Evolutionary conservation across 1,140 invertebrate species (phyloP).

Genomic region (Drosophila simulans): DNA sequence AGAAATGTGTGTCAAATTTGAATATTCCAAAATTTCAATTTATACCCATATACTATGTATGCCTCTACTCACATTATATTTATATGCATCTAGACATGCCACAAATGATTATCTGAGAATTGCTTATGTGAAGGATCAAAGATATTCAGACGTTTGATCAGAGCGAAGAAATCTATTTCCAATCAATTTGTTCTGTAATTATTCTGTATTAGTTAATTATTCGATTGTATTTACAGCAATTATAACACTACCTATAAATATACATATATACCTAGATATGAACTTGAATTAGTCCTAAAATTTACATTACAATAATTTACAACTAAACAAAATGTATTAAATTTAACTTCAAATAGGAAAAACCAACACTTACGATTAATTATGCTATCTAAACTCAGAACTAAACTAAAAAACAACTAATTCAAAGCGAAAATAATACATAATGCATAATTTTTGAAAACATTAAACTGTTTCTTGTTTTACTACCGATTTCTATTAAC

Average conservation of each 20-base stretch:
- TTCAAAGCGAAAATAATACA: constrained; percentile 71
- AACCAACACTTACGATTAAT: constrained; percentile 57
- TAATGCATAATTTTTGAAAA: constrained; percentile 73
- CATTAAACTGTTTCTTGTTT: constrained; percentile 49
- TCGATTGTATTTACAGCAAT: constrained; percentile 75
- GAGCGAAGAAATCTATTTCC: constrained; percentile 36
- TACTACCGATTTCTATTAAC: constrained; percentile 1
- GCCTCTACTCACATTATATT: constrained; percentile 46
- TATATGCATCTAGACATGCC: constrained; percentile 30
- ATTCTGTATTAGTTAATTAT: constrained; percentile 69
- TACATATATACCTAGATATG: constrained; percentile 46
- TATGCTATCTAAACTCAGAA: constrained; percentile 71
- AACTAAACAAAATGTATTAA: constrained; percentile 80
- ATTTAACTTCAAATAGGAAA: constrained; percentile 70
- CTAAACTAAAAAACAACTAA: constrained; percentile 59
- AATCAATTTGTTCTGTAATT: constrained; percentile 63
- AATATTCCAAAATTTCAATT: constrained; percentile 52
- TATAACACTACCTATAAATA: constrained; percentile 61
- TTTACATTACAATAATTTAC: constrained; percentile 74
- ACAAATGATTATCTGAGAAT: constrained; percentile 28
- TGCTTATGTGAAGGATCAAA: constrained; percentile 21
- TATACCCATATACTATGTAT: constrained; percentile 48
- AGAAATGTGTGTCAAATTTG: constrained; percentile 60
- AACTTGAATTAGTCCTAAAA: constrained; percentile 69
- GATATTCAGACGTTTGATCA: constrained; percentile 23